These are phyloP conservation scores for Apis mellifera DNA, from an alignment of 1,140 invertebrate genomes.

Conservation along the genomic window Amel_HAv3.1 CM009941.2:16194001-16194500, in stretches of 20 bases:
- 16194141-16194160: slow-evolving; percentile 1
- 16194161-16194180: not conserved
- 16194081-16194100: slow-evolving; percentile 5
- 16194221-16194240: not conserved
- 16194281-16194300: slow-evolving; percentile 44
- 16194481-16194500: not conserved
- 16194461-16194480: not conserved
- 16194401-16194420: not conserved
- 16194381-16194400: too few relatives aligned
- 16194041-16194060: slow-evolving; percentile 22
- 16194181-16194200: too few relatives aligned
- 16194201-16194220: not conserved
- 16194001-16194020: too few relatives aligned
- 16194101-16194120: slow-evolving; percentile 32
- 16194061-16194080: not conserved
- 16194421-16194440: not conserved
- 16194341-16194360: slow-evolving; percentile 1
- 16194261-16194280: slow-evolving; percentile 38
- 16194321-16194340: slow-evolving; percentile 41
- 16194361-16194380: not conserved
- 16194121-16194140: not conserved
- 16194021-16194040: not conserved
- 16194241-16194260: not conserved
- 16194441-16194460: not conserved
- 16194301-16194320: slow-evolving; percentile 41